Conservation (phyloP, 2,888 invertebrate genomes). For the Oscheius myriophilus region DNA sequence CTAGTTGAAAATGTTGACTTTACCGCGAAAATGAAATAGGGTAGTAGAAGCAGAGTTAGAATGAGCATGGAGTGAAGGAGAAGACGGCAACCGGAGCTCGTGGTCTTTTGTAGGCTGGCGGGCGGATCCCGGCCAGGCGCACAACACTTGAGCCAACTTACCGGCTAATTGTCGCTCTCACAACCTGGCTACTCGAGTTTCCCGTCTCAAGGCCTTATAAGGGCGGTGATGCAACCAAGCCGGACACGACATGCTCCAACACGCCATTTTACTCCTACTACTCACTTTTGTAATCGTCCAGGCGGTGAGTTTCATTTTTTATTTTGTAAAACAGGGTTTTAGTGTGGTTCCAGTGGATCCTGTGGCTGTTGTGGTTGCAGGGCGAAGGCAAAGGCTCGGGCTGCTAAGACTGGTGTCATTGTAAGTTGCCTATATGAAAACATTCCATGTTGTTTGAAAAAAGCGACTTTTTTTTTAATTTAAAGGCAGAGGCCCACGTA, state of each 20-base stretch:
- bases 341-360: constrained; percentile 46
- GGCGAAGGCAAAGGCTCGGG: constrained; percentile 41
- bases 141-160: constrained; percentile 18
- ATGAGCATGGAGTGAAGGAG: constrained; percentile 7
- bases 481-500: too few species aligned
- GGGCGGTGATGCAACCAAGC: too few species aligned
- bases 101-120: constrained; percentile 9
- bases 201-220: too few species aligned
- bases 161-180: too few species aligned
- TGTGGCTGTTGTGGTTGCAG: constrained; percentile 52
- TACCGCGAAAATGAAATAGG: background rate
- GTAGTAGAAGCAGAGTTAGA: background rate
- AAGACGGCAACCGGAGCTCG: background rate
- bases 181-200: too few species aligned
- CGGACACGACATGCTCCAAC: background rate
- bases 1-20: constrained; percentile 1
- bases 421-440: background rate
- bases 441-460: too few species aligned
- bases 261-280: background rate
- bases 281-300: background rate
- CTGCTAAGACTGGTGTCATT: constrained; percentile 30
- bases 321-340: background rate
- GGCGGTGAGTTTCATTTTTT: constrained; percentile 12
- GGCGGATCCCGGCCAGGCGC: constrained; percentile 2
- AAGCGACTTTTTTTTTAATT: too few species aligned